A percentile compares a stretch with the other conserved stretches of the same genome.
Conservation (phyloP, 37 sponge, comb jelly and placozoan species). For the Lycopodina hypogea region DNA sequence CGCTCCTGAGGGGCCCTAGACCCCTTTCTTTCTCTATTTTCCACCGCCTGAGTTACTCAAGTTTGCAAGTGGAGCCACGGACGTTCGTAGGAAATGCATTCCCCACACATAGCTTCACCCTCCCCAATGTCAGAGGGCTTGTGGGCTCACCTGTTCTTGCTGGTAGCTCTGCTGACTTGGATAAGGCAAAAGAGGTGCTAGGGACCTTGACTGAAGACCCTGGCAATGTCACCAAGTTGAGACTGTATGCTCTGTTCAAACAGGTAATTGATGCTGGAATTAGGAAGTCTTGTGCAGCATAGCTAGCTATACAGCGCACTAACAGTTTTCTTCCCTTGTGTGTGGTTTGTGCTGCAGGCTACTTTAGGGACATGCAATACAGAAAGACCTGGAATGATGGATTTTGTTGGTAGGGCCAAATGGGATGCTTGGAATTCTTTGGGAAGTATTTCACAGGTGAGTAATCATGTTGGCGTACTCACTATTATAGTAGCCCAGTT, state of each 20-base stretch:
- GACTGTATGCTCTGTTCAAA: constrained; percentile 88
- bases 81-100: too few species aligned
- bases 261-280: constrained; percentile 53
- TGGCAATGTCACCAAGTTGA: constrained; percentile 88
- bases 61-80: too few species aligned
- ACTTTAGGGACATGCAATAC: constrained; percentile 82
- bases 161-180: constrained; percentile 31
- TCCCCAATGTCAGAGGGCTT: too few species aligned
- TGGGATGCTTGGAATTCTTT: constrained; percentile 91
- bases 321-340: background rate
- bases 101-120: too few species aligned
- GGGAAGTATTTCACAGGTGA: constrained; percentile 59
- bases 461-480: too few species aligned
- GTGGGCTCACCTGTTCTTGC: background rate
- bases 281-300: background rate
- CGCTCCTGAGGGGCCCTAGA: too few species aligned
- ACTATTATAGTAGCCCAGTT: background rate
- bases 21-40: too few species aligned
- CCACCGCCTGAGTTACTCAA: too few species aligned
- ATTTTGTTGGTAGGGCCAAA: constrained; percentile 92
- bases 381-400: constrained; percentile 82
- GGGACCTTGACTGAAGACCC: constrained; percentile 81
- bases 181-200: constrained; percentile 73
- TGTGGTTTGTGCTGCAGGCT: constrained; percentile 51
- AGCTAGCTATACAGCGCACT: background rate